Conservation (phyloP, 2,888 invertebrate genomes). For the Ormyrus pomaceus region DNA sequence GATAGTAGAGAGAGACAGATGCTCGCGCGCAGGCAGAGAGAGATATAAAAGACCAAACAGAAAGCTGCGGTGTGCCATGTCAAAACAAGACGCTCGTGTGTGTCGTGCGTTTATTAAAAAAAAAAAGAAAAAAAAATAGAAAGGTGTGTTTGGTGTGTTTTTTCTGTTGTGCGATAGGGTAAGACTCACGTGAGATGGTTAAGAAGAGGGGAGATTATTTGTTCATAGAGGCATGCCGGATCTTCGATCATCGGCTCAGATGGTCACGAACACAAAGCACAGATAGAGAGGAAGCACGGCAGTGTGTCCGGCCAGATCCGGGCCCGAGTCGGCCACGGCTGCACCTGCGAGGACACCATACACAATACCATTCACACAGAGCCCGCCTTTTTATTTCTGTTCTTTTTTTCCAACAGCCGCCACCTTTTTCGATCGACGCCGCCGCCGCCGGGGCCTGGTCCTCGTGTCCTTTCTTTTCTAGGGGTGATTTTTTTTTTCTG, state of each 20-base stretch:
- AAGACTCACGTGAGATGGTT: constrained; percentile 59
- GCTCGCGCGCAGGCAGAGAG: background rate
- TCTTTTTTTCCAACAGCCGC: background rate
- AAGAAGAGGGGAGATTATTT: constrained; percentile 58
- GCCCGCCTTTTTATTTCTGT: constrained; percentile 51
- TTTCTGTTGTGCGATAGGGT: constrained; percentile 56
- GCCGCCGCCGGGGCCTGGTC: constrained; percentile 42
- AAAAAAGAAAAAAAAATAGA: background rate
- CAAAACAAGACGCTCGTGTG: constrained; percentile 5
- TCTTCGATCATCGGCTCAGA: constrained; percentile 74
- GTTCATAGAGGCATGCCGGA: constrained; percentile 71
- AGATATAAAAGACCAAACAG: constrained; percentile 10
- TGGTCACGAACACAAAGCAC: constrained; percentile 76
- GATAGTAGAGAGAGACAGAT: constrained; percentile 12
- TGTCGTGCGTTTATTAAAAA: background rate
- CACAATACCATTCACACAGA: constrained; percentile 62
- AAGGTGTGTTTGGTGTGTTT: background rate
- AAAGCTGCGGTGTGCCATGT: background rate
- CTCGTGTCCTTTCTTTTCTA: constrained; percentile 58
- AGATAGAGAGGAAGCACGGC: constrained; percentile 76
- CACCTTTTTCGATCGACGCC: background rate
- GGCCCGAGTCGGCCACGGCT: constrained; percentile 73
- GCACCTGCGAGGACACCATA: constrained; percentile 74
- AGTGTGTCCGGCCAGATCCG: constrained; percentile 74
- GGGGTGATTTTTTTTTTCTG: background rate